Evolutionary conservation across 2,113 vertebrate species (phyloP).

Genomic region (Esox niger): DNA sequence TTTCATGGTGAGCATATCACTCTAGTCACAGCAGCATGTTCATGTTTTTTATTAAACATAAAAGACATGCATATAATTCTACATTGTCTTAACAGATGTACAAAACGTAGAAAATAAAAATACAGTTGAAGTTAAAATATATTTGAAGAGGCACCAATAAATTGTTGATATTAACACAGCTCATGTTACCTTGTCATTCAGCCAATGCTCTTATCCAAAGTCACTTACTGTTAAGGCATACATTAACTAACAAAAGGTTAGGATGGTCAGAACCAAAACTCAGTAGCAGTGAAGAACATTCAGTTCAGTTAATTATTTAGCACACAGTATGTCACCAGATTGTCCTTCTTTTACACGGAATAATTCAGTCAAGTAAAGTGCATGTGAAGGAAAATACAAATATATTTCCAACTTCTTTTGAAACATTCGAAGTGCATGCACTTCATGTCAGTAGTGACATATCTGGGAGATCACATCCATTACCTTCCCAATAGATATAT

Average conservation of each 20-base stretch:
- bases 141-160: background rate
- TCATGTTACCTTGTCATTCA: too few species aligned
- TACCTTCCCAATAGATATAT: background rate
- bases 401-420: too few species aligned
- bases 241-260: too few species aligned
- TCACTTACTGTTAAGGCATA: too few species aligned
- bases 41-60: too few species aligned
- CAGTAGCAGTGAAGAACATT: too few species aligned
- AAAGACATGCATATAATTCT: background rate
- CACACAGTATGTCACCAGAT: background rate
- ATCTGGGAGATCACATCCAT: background rate
- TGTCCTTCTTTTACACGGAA: background rate
- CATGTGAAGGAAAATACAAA: background rate
- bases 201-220: too few species aligned
- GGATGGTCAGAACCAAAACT: too few species aligned
- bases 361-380: background rate
- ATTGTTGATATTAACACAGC: background rate
- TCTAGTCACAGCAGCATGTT: too few species aligned
- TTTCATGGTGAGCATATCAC: too few species aligned
- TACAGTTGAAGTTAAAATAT: background rate
- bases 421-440: background rate
- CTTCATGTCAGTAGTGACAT: background rate
- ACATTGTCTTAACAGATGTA: background rate
- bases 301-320: background rate
- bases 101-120: background rate